Evolutionary conservation across 2,888 invertebrate genomes (phyloP).

Genomic region (Mythimna loreyi): DNA sequence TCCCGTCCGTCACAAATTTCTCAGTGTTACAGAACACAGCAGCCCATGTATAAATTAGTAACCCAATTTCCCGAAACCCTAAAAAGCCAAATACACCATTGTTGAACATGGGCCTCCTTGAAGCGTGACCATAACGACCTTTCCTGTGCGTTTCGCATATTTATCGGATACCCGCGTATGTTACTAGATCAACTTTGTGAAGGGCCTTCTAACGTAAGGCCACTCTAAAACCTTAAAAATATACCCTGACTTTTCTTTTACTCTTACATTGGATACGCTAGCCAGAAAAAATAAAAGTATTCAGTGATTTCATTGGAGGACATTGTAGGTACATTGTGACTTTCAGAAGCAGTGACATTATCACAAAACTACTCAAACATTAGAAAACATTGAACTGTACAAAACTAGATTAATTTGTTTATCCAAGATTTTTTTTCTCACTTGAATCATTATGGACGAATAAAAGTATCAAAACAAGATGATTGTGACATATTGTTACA

Average conservation of each 20-base stretch:
- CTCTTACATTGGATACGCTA: too few species aligned
- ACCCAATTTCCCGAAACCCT: too few species aligned
- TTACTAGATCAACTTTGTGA: background rate
- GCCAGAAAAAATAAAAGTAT: background rate
- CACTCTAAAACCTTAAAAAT: too few species aligned
- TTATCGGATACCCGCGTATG: too few species aligned
- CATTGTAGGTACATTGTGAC: background rate
- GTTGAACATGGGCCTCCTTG: too few species aligned
- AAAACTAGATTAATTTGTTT: conserved; percentile 17
- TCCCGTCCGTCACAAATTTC: too few species aligned
- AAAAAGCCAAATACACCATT: too few species aligned
- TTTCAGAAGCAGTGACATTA: conserved; percentile 3
- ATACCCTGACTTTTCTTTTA: too few species aligned
- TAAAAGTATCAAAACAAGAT: background rate
- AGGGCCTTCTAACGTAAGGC: background rate
- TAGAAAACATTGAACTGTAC: conserved; percentile 9
- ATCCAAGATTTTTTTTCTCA: conserved; percentile 2
- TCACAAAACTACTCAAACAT: background rate
- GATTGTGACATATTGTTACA: conserved; percentile 23
- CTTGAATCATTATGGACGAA: background rate
- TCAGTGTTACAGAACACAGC: too few species aligned
- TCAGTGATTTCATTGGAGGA: background rate
- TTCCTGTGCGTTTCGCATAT: too few species aligned
- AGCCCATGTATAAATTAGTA: too few species aligned
- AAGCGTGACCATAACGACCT: too few species aligned